Base-by-base conservation (phyloP, 2,888 invertebrate species). In the Noctua comes region DNA sequence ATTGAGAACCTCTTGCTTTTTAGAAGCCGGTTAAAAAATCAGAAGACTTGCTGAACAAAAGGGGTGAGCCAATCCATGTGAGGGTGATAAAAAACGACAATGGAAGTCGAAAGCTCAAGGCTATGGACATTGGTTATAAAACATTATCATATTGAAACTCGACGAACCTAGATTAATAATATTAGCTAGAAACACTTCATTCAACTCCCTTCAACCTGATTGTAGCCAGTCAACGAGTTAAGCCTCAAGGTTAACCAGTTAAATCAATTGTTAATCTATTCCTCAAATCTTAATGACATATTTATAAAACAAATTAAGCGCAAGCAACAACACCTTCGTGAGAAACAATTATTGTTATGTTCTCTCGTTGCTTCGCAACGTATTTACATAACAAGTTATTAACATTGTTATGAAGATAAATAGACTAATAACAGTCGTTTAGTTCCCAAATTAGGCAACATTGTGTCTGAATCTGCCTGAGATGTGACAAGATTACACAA, bases 211-310 rank as follows among this genome's bases (percentile, higher is more conserved):
- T 74, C 66, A 68, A 70, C 68, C 70, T 64, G 64, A 77, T 77
- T 83, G 72, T 70, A 51, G 74, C 68, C 66, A 79, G 68, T 76
- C 65, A 68, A 72, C 68, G 51, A 68, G 77, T 64, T 84, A 85
- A 80, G 78, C 80, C 43, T 70, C 83, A 88, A 89, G 89, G 89
- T 46, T 57, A 84, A 84, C 89, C 36, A 62, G 74, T 86, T 81
- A 70, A 43, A 66, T 73, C 71, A 75, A 85, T 78, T 79, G 51
- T 51, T 80, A 80, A 88, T 86, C 86, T 87, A 74, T 81, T 84
- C 74, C 75, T 87, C 77, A 82, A 89, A 88, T 89, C 88, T 83
- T 82, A 87, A 89, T 82, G 81, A 86, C 65, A 83, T 82, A 82
- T 85, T 82, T 81, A 82, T 80, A 68, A 83, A 79, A 79, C 82